These are phyloP conservation scores for Volucella bombylans DNA, from an alignment of 2,888 invertebrate genomes.

Conservation along the genomic window DNA sequence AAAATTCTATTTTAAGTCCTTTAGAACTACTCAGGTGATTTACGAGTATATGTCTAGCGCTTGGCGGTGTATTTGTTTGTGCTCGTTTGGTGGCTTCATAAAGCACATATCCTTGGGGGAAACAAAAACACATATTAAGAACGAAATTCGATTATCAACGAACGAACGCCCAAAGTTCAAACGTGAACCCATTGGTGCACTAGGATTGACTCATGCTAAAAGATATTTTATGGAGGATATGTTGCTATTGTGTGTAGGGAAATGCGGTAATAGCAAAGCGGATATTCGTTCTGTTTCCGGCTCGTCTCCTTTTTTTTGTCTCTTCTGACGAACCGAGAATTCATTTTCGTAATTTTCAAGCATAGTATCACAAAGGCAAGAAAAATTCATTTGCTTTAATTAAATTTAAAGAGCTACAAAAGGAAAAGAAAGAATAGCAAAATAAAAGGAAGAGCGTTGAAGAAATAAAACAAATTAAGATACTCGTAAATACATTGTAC, in stretches of 20 bases:
- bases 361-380: not conserved
- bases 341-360: not conserved
- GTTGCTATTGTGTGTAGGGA: not conserved
- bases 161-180: slow-evolving; percentile 44
- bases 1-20: not conserved
- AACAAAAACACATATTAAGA: slow-evolving; percentile 12
- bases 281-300: slow-evolving; percentile 43
- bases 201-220: not conserved
- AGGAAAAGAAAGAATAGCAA: no score
- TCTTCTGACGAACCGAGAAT: not conserved
- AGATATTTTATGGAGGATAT: not conserved
- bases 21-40: not conserved
- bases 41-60: not conserved
- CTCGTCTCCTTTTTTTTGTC: slow-evolving; percentile 17
- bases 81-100: not conserved
- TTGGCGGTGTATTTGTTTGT: not conserved
- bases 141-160: slow-evolving; percentile 33
- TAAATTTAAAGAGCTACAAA: no score
- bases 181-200: slow-evolving; percentile 14
- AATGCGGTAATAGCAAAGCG: slow-evolving; percentile 29
- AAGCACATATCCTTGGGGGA: not conserved
- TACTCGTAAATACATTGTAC: no score
- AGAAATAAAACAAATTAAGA: no score
- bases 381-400: slow-evolving; percentile 1
- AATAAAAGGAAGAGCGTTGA: no score